These are phyloP conservation scores for Sialia sialis DNA, from an alignment of 2,113 vertebrate genomes.

Conservation along the genomic window DNA sequence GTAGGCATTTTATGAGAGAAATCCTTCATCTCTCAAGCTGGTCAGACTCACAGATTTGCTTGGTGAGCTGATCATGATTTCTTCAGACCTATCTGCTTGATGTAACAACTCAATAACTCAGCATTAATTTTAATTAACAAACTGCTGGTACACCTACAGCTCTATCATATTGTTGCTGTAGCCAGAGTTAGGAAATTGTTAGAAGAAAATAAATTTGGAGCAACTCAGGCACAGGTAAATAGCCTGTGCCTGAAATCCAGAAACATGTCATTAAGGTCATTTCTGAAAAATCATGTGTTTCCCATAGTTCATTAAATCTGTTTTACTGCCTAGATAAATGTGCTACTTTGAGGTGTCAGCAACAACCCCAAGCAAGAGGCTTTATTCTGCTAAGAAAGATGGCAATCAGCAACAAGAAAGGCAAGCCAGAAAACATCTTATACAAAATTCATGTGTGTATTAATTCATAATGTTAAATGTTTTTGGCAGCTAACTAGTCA, in stretches of 20 bases:
- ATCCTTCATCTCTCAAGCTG: neutral
- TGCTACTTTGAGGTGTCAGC: neutral
- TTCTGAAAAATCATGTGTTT: constrained; percentile 44
- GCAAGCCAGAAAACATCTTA: neutral
- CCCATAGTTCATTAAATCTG: constrained; percentile 50
- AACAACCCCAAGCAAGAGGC: neutral
- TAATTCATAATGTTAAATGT: constrained; percentile 28
- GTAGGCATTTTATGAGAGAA: neutral
- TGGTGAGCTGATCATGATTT: neutral
- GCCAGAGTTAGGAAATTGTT: neutral
- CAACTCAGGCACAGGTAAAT: constrained; percentile 37
- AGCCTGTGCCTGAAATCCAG: constrained; percentile 7
- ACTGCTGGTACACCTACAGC: neutral
- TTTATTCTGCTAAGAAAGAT: constrained; percentile 4
- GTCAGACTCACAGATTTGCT: neutral
- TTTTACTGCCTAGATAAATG: constrained; percentile 25
- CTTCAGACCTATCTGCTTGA: neutral
- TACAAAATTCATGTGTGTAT: constrained; percentile 27
- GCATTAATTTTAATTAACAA: constrained; percentile 30
- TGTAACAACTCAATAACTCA: neutral
- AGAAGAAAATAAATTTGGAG: neutral
- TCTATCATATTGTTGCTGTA: neutral
- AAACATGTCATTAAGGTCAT: constrained; percentile 30
- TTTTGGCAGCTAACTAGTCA: constrained; percentile 2
- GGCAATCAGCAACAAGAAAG: neutral